Base-by-base conservation (phyloP, 2,113 vertebrate species). In the Pan paniscus region DNA sequence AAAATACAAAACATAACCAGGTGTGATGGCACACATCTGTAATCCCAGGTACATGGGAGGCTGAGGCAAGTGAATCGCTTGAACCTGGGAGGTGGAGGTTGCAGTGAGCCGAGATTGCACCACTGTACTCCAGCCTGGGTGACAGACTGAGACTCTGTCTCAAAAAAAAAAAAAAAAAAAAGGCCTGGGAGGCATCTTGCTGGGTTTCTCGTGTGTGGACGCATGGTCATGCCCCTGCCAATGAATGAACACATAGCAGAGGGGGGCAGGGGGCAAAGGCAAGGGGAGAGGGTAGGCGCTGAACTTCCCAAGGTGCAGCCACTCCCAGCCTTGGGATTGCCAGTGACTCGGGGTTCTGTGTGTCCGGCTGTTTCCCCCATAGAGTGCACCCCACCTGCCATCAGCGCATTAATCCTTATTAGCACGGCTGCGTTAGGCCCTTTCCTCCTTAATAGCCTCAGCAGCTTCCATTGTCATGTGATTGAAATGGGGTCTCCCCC, bases 341-440 rank as follows among this genome's bases (percentile, higher is more conserved):
- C 70, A n/a, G 67, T 20, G 55, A 52, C n/a, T 38, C 30, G 73
- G 38, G 86, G 46, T 43, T 91, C 76, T 59, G 25, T 0, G 3
- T 18, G 78, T 79, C 12, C 23, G 2, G 27, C 3, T 2, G 8
- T 76, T 86, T n/a, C 38, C 48, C 35, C 30, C 8, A 14, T 9
- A 48, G 11, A 22, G 13, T 6, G 12, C 13, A 22, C 1, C 10
- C 76, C 52, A 25, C 6, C 0, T 22, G 30, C 61, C 32, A 13
- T 27, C 16, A n/a, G 8, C 14, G 9, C 35, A 35, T 32, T n/a
- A 57, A 23, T 23, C 43, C 25, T 32, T 46, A n/a, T 18, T 55
- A 70, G 55, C 3, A 6, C 40, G n/a, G 38, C 10, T 75, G 17
- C 25, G 25, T 25, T 40, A 40, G 9, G 20, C 38, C 18, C 16